Conservation (phyloP, 2,888 invertebrate genomes). For the Teinopalpus imperialis region DNA sequence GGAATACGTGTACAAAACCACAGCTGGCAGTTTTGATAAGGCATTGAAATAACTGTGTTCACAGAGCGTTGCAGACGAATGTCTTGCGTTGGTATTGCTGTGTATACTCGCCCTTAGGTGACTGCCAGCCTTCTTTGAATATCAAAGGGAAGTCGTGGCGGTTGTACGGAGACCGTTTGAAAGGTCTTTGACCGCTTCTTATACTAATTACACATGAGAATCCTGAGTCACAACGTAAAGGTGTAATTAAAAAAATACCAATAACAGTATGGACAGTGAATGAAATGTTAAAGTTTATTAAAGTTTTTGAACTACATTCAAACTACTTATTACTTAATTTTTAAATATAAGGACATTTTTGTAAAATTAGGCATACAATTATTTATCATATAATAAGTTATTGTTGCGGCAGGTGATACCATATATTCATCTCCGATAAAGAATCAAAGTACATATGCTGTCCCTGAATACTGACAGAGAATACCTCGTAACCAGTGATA, state of each 20-base stretch:
- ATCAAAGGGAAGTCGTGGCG: slow-evolving; percentile 23
- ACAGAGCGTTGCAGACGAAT: slow-evolving; percentile 5
- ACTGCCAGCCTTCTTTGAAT: slow-evolving; percentile 19
- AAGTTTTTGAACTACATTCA: no score
- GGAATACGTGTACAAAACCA: neutral
- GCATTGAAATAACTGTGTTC: slow-evolving; percentile 1
- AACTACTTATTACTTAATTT: no score
- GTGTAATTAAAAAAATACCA: slow-evolving; percentile 21
- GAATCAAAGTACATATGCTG: no score
- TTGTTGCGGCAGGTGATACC: no score
- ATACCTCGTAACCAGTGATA: no score
- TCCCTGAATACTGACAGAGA: no score
- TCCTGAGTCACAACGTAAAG: slow-evolving; percentile 12
- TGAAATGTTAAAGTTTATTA: no score
- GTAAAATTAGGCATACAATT: no score
- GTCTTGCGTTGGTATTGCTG: slow-evolving; percentile 5
- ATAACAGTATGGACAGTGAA: neutral
- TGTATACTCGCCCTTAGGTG: slow-evolving; percentile 17
- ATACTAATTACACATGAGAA: slow-evolving; percentile 24
- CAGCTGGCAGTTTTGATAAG: neutral
- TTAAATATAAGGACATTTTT: no score
- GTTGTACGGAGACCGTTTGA: slow-evolving; percentile 20
- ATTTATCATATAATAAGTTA: no score
- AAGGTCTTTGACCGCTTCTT: slow-evolving; percentile 22
- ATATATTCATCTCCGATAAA: no score